Conservation (phyloP, 2,113 vertebrate genomes). For the Orcinus orca region DNA sequence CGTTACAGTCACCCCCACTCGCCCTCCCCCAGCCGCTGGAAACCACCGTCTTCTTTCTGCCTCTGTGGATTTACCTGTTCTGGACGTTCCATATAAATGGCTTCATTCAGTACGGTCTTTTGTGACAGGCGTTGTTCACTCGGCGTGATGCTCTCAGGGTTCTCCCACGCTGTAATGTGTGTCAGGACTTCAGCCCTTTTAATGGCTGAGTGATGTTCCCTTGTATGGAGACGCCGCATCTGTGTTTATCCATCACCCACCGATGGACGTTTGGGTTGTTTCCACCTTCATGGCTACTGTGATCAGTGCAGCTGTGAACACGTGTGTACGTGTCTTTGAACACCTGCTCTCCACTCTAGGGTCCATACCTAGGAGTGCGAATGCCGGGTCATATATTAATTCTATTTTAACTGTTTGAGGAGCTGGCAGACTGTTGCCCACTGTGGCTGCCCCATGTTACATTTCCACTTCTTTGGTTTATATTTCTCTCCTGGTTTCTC, state of each 20-base stretch:
- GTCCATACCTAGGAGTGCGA: not conserved
- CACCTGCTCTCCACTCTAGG: not conserved
- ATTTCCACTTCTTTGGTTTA: not conserved
- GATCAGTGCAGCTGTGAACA: not conserved
- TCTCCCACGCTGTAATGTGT: accelerated
- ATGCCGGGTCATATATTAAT: not conserved
- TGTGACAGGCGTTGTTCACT: not conserved
- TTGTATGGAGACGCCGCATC: accelerated
- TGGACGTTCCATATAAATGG: not conserved
- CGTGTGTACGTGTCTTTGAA: not conserved
- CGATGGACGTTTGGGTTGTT: not conserved
- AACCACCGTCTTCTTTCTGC: not conserved
- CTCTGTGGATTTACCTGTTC: not conserved
- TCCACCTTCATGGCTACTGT: no score
- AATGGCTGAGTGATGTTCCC: not conserved
- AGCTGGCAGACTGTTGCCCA: not conserved
- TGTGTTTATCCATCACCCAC: not conserved
- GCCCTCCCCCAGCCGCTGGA: not conserved
- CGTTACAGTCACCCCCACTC: not conserved
- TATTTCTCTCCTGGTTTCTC: not conserved
- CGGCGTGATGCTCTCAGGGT: accelerated
- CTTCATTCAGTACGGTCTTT: not conserved
- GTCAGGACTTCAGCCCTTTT: not conserved
- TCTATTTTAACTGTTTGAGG: accelerated
- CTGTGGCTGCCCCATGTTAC: not conserved